phyloP scores from a whole-genome alignment of 2,888 invertebrate species.

The Coelopa pilipes region DNA sequence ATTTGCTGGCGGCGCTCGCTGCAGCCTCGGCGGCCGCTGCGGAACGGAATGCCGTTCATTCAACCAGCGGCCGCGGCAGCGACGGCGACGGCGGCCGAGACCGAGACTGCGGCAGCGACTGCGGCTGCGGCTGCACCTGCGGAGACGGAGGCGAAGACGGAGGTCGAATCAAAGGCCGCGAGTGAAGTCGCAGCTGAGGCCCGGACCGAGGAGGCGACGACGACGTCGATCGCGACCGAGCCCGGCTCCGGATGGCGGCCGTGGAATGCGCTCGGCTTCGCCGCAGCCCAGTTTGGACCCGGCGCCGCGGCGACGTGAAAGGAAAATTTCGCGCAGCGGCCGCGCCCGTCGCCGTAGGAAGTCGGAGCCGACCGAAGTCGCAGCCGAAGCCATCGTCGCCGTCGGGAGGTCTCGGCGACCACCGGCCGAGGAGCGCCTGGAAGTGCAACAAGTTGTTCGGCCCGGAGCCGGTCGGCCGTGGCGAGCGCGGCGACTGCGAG shows the following conservation, averaged over 20 bases:
- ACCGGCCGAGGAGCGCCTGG: neutral
- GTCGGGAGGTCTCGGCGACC: no score
- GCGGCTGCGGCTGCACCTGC: neutral
- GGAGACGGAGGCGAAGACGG: conserved; percentile 9
- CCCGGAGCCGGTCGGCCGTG: neutral
- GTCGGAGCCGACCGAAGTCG: neutral
- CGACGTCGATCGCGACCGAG: neutral
- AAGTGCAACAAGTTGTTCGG: conserved; percentile 1
- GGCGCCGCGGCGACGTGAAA: conserved; percentile 7
- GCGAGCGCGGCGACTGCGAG: neutral
- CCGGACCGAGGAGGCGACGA: neutral
- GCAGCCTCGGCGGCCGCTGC: conserved; percentile 5
- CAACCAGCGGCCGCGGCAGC: conserved; percentile 16
- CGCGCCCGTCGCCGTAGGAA: neutral
- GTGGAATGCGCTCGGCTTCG: neutral
- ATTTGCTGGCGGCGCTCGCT: neutral
- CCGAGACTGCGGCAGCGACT: neutral
- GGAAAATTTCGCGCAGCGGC: conserved; percentile 21
- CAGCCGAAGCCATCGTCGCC: neutral
- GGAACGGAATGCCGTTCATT: conserved; percentile 32
- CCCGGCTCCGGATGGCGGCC: neutral
- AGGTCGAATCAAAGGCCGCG: no score
- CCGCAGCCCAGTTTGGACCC: neutral
- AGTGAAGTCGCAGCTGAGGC: neutral
- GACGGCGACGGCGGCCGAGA: neutral